Evolutionary conservation across 2,113 vertebrate species (phyloP).

Genomic region (Scopus umbretta): DNA sequence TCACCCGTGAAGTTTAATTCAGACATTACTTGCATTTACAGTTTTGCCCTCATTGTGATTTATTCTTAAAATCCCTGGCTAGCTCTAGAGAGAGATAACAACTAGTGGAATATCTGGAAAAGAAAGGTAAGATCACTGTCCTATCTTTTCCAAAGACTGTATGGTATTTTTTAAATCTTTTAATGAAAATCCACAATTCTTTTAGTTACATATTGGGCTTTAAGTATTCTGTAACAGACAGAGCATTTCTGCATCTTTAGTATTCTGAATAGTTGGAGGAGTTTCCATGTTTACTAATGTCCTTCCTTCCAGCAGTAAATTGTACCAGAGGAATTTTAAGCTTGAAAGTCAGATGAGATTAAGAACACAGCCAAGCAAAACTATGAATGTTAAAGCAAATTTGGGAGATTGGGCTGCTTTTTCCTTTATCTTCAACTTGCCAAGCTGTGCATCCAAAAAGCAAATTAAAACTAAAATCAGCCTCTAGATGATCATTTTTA

Average conservation of each 20-base stretch:
- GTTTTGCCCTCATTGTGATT: neutral
- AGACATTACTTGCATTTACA: neutral
- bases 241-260: neutral
- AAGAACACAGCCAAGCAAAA: neutral
- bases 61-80: constrained; percentile 38
- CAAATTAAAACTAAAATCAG: neutral
- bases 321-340: neutral
- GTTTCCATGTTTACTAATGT: neutral
- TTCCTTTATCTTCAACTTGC: neutral
- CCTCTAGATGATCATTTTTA: neutral
- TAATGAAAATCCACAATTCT: neutral
- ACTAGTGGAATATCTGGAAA: constrained; percentile 23
- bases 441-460: neutral
- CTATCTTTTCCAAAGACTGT: neutral
- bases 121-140: neutral
- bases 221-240: neutral
- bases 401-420: neutral
- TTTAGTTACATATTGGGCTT: neutral
- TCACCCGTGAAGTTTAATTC: neutral
- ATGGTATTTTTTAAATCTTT: neutral
- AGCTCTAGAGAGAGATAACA: constrained; percentile 1
- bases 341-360: neutral
- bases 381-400: neutral
- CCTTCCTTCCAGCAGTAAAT: neutral
- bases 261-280: neutral